A percentile compares a stretch with the other conserved stretches of the same genome.
Conservation (phyloP, 2,888 invertebrate genomes). For the Cactoblastis cactorum region DNA sequence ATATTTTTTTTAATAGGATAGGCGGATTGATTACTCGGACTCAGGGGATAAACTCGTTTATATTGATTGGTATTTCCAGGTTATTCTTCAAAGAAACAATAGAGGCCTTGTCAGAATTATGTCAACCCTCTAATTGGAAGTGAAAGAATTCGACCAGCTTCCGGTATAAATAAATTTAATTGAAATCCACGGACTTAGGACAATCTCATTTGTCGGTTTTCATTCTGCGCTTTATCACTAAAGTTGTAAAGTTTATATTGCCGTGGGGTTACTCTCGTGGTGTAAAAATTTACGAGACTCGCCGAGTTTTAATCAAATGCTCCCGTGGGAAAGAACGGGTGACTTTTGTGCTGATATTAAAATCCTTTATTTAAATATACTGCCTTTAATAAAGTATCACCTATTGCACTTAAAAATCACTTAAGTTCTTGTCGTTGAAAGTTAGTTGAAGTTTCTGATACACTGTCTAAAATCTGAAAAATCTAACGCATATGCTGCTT, state of each 20-base stretch:
- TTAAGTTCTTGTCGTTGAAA: too few relatives aligned
- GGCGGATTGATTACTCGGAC: too few relatives aligned
- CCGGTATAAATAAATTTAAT: not conserved
- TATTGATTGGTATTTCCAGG: too few relatives aligned
- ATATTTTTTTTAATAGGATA: too few relatives aligned
- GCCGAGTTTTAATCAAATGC: slow-evolving; percentile 20
- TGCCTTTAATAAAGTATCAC: too few relatives aligned
- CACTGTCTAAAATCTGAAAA: too few relatives aligned
- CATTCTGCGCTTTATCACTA: not conserved
- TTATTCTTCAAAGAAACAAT: not conserved
- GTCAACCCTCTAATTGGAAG: not conserved
- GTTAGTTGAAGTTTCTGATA: too few relatives aligned
- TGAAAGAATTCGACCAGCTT: not conserved
- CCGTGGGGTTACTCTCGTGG: not conserved
- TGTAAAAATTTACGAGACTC: slow-evolving; percentile 13
- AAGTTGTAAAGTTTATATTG: slow-evolving; percentile 7
- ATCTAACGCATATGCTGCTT: too few relatives aligned
- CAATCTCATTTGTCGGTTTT: not conserved
- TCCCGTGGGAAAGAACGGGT: slow-evolving; percentile 2
- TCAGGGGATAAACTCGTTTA: too few relatives aligned
- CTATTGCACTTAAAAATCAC: too few relatives aligned
- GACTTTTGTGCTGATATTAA: not conserved
- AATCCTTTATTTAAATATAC: not conserved
- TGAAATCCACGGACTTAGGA: not conserved
- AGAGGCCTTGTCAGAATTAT: not conserved